Conservation (phyloP, 92 coral and sea anemone species). For the Plumapathes pennacea region DNA sequence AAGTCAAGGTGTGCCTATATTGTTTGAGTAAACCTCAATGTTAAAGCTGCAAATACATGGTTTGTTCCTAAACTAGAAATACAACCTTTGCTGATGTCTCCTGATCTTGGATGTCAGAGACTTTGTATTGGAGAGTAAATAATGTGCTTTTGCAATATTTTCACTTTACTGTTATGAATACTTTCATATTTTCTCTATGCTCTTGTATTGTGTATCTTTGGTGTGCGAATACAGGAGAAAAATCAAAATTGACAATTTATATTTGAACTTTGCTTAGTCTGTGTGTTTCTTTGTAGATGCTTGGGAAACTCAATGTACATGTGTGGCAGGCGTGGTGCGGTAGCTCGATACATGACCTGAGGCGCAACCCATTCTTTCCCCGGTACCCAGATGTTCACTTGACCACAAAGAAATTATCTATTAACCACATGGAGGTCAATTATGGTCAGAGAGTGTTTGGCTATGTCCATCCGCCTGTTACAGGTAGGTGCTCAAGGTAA, state of each 20-base stretch:
- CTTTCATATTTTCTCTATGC: too few species aligned
- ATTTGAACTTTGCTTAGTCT: background rate
- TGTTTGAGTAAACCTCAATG: too few species aligned
- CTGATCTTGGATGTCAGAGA: too few species aligned
- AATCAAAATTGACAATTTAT: too few species aligned
- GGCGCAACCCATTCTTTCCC: conserved; percentile 89
- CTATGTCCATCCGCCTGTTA: conserved; percentile 77
- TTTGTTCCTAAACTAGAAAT: too few species aligned
- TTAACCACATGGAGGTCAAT: conserved; percentile 67
- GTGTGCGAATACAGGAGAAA: too few species aligned
- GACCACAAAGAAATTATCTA: conserved; percentile 58
- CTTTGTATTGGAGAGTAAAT: too few species aligned
- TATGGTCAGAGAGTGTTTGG: conserved; percentile 97
- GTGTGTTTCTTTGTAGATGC: conserved; percentile 44
- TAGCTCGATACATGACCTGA: conserved; percentile 83
- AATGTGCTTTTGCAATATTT: background rate
- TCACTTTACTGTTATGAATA: background rate
- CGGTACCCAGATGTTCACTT: conserved; percentile 86
- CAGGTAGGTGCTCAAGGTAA: conserved; percentile 85
- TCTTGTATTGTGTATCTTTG: too few species aligned
- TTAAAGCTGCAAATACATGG: too few species aligned
- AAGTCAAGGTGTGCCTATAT: conserved; percentile 25
- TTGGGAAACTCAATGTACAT: conserved; percentile 89
- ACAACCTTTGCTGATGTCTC: too few species aligned
- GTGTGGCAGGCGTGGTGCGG: conserved; percentile 99